Evolutionary conservation across 92 coral and sea anemone species (phyloP).

Genomic region (Montipora capitata): DNA sequence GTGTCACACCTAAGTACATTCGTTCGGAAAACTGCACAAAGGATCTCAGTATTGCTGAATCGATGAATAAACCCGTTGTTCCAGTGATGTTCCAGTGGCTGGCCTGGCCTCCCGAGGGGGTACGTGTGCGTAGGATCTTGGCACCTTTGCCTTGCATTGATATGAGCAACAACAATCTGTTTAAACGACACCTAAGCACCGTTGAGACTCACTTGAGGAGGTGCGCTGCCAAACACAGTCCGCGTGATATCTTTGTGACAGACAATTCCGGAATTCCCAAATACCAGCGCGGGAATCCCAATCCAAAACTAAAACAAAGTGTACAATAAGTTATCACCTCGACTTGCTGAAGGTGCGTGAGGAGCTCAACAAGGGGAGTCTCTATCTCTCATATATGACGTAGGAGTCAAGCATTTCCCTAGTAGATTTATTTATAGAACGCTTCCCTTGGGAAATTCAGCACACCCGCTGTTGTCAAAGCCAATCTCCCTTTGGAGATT

Average conservation of each 20-base stretch:
- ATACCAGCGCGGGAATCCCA: not conserved
- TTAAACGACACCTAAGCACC: slow-evolving; percentile 75
- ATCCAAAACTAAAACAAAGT: slow-evolving; percentile 4
- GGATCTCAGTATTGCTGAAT: slow-evolving; percentile 88
- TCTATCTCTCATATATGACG: too few relatives aligned
- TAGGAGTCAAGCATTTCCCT: too few relatives aligned
- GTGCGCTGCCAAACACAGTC: slow-evolving; percentile 31
- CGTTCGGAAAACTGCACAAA: slow-evolving; percentile 93
- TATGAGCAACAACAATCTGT: slow-evolving; percentile 90
- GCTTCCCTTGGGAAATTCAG: too few relatives aligned
- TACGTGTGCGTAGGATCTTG: slow-evolving; percentile 82
- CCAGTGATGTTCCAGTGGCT: slow-evolving; percentile 95
- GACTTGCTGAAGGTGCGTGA: too few relatives aligned
- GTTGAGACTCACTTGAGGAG: slow-evolving; percentile 74
- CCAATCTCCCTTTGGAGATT: too few relatives aligned
- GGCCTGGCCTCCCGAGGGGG: slow-evolving; percentile 95
- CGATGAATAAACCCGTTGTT: slow-evolving; percentile 86
- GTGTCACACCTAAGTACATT: slow-evolving; percentile 91
- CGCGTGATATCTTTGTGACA: slow-evolving; percentile 22
- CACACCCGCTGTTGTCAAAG: too few relatives aligned
- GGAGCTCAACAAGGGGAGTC: too few relatives aligned
- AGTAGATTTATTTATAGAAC: too few relatives aligned
- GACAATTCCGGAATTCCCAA: slow-evolving; percentile 9
- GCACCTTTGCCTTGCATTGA: slow-evolving; percentile 85
- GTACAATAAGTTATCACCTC: not conserved